Evolutionary conservation across 2,797 vertebrate species (phyloP).

Genomic region (Coilia nasus): DNA sequence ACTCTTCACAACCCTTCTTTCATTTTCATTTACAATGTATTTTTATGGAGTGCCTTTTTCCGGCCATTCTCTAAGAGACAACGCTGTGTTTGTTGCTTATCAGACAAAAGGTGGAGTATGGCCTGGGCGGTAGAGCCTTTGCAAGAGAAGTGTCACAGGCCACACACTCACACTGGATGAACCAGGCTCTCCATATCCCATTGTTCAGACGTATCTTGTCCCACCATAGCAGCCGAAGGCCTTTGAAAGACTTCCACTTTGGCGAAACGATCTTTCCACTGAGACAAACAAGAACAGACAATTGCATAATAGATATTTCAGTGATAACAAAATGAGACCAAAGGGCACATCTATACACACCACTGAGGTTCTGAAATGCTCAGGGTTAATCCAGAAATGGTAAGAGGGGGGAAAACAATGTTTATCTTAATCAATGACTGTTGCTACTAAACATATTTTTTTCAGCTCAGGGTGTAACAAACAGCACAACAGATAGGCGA

Average conservation of each 20-base stretch:
- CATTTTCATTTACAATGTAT: not conserved
- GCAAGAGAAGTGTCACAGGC: not conserved
- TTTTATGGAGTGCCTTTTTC: not conserved
- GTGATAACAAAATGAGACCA: slow-evolving; percentile 26
- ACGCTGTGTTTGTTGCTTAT: not conserved
- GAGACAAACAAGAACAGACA: slow-evolving; percentile 28
- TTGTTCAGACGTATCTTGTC: slow-evolving; percentile 99
- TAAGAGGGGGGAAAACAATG: not conserved
- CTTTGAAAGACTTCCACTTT: slow-evolving; percentile 99
- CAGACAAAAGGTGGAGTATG: not conserved
- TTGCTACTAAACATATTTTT: not conserved
- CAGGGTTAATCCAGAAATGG: not conserved
- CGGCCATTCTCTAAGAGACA: not conserved
- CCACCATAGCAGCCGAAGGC: slow-evolving; percentile 89
- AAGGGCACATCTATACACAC: slow-evolving; percentile 1
- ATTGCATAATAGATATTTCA: slow-evolving; percentile 20
- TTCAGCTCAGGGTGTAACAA: not conserved
- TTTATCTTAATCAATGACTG: not conserved
- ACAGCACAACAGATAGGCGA: not conserved
- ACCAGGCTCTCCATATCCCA: slow-evolving; percentile 98
- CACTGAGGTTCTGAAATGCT: not conserved
- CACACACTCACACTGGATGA: slow-evolving; percentile 91
- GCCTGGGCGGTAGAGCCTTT: not conserved
- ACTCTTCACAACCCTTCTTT: not conserved
- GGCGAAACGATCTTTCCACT: slow-evolving; percentile 95